A percentile compares a stretch with the other conserved stretches of the same genome.
phyloP scores from a whole-genome alignment of 2,797 vertebrate genomes.

The Gallinago nigripennis region DNA sequence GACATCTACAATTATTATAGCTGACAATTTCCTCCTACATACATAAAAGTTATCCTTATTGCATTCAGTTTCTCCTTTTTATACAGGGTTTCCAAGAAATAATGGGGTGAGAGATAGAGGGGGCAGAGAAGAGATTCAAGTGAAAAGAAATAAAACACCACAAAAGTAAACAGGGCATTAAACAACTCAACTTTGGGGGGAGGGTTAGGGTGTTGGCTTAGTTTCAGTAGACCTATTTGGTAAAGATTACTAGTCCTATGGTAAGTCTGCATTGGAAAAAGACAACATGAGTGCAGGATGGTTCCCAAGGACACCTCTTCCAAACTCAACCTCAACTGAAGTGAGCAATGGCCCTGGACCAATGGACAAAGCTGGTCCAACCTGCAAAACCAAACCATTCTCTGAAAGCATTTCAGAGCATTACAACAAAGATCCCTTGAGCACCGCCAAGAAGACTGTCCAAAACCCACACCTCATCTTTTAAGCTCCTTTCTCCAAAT shows the following conservation, averaged over 20 bases:
- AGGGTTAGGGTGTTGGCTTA: neutral
- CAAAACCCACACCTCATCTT: neutral
- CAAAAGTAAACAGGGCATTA: neutral
- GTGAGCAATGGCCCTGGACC: fast-evolving
- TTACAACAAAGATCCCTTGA: neutral
- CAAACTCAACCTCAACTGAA: neutral
- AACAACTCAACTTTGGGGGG: neutral
- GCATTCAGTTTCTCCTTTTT: neutral
- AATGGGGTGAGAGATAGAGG: neutral
- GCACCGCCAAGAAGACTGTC: neutral
- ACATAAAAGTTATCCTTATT: neutral
- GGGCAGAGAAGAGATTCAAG: neutral
- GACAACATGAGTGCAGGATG: neutral
- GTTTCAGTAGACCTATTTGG: neutral
- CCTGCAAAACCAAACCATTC: fast-evolving
- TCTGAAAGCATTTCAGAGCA: fast-evolving
- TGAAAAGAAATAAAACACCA: neutral
- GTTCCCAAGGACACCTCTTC: neutral
- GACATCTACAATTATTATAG: neutral
- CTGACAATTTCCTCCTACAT: neutral
- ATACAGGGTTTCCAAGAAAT: neutral
- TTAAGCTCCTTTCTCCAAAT: neutral
- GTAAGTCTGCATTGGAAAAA: neutral
- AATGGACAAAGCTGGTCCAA: neutral
- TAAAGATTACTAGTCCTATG: fast-evolving